These are phyloP conservation scores for Drosophila bifasciata DNA, from an alignment of 1,140 invertebrate species.

Conservation along the genomic window DNA sequence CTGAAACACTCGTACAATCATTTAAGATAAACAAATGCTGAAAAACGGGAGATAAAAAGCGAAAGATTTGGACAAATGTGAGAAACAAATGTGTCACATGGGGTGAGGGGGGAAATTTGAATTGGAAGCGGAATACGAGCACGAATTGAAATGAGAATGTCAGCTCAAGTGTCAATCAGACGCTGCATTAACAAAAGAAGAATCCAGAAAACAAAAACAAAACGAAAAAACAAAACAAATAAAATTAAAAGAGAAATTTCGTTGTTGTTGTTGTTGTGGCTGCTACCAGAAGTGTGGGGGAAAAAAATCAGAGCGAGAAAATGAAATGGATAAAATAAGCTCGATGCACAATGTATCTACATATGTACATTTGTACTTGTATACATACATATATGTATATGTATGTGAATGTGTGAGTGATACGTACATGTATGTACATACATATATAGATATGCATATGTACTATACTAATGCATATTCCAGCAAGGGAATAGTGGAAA, in stretches of 20 bases:
- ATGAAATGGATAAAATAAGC: conserved; percentile 64
- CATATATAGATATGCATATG: too few species aligned
- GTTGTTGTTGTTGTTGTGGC: conserved; percentile 12
- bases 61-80: conserved; percentile 10
- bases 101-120: conserved; percentile 5
- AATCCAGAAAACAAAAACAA: conserved; percentile 14
- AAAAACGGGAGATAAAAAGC: neutral
- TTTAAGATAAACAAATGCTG: conserved; percentile 23
- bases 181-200: conserved; percentile 62
- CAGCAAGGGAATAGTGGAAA: too few species aligned
- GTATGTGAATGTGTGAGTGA: conserved; percentile 1
- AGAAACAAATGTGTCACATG: conserved; percentile 10
- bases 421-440: neutral
- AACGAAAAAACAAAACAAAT: conserved; percentile 20
- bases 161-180: conserved; percentile 76
- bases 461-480: too few species aligned
- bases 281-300: conserved; percentile 30
- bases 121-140: conserved; percentile 13
- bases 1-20: neutral
- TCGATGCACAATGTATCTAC: conserved; percentile 37
- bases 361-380: too few species aligned
- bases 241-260: conserved; percentile 56
- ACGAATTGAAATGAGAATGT: conserved; percentile 50
- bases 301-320: conserved; percentile 66
- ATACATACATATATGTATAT: neutral